Conservation (phyloP, 2,113 vertebrate species). For the Orcinus orca region DNA sequence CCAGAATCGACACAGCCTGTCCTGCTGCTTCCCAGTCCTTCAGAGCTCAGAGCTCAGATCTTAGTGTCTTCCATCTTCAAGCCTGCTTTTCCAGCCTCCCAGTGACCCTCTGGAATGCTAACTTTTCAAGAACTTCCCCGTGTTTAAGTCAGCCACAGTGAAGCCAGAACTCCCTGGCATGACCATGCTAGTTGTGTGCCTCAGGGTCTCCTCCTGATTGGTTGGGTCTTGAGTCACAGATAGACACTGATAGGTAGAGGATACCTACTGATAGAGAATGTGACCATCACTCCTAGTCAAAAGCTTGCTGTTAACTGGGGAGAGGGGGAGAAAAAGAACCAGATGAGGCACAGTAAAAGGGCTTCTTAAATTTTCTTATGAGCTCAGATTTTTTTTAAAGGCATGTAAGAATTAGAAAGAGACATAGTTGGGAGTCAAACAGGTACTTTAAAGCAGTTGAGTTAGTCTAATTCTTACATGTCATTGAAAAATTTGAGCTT, state of each 20-base stretch:
- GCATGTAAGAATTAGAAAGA: neutral
- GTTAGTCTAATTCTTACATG: neutral
- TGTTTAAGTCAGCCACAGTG: neutral
- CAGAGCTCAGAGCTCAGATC: neutral
- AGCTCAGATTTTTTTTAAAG: neutral
- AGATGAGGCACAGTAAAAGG: neutral
- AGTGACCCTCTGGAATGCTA: neutral
- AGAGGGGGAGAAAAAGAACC: neutral
- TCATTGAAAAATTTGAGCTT: neutral
- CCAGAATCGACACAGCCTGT: neutral
- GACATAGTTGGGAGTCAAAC: neutral
- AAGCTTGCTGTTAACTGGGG: neutral
- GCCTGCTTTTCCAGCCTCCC: accelerated
- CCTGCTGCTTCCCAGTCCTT: neutral
- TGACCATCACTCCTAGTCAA: neutral
- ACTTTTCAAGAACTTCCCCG: neutral
- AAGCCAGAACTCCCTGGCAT: neutral
- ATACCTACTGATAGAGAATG: neutral
- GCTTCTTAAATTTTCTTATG: neutral
- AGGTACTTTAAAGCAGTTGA: neutral
- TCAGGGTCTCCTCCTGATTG: neutral
- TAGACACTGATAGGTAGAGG: neutral
- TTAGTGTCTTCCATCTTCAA: neutral
- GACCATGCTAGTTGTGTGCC: accelerated
- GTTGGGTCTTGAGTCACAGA: neutral